Evolutionary conservation across 2,113 vertebrate species (phyloP).

Genomic region (Tetrax tetrax): DNA sequence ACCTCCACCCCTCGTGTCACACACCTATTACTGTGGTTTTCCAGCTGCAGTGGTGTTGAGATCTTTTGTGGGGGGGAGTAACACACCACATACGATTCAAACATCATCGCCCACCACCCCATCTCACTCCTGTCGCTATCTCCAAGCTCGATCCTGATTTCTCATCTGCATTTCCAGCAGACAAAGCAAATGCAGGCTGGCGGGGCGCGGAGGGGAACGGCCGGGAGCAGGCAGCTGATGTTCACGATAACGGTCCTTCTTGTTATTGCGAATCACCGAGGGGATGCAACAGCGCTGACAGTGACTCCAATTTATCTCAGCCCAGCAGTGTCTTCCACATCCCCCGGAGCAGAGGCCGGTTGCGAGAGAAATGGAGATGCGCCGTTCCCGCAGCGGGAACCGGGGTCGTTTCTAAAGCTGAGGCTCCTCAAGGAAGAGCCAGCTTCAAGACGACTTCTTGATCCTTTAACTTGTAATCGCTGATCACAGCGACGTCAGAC

Average conservation of each 20-base stretch:
- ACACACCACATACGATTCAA: not conserved
- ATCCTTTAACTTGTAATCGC: not conserved
- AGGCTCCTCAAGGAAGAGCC: not conserved
- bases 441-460: not conserved
- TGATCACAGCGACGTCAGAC: not conserved
- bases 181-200: not conserved
- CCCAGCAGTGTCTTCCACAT: not conserved
- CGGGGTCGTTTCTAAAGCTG: accelerated
- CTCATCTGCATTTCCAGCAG: not conserved
- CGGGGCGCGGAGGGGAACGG: not conserved
- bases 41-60: accelerated
- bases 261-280: not conserved
- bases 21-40: not conserved
- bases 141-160: not conserved
- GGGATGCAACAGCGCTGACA: not conserved
- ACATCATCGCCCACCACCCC: accelerated
- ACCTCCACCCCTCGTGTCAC: not conserved
- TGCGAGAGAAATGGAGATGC: not conserved
- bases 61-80: not conserved
- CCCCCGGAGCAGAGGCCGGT: not conserved
- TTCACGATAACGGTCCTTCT: not conserved
- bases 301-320: not conserved
- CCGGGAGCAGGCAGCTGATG: not conserved
- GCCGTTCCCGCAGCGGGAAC: not conserved
- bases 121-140: not conserved